Percentiles rank a stretch among this genome's conserved stretches.
phyloP scores from a whole-genome alignment of 2,797 vertebrate genomes.

The Manis crassicaudata region DNA sequence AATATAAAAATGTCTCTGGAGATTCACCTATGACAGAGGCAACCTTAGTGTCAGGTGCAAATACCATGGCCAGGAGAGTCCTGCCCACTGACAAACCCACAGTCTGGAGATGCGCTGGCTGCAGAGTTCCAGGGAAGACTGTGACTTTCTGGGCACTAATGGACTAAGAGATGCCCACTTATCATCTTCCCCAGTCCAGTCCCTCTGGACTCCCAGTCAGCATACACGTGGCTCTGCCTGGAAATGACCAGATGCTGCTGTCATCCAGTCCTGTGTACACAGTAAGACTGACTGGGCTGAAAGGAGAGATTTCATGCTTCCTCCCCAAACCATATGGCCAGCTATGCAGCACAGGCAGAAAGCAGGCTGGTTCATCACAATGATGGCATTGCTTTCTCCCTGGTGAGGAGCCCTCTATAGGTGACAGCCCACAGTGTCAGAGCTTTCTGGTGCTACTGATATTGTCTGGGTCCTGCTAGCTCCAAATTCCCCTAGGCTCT shows the following conservation, averaged over 20 bases:
- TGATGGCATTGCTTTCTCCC: not conserved
- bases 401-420: not conserved
- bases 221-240: not conserved
- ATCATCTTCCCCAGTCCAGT: not conserved
- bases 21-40: not conserved
- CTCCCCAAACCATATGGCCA: constrained; percentile 15
- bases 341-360: not conserved
- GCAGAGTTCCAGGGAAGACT: not conserved
- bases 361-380: not conserved
- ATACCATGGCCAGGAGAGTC: not conserved
- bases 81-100: not conserved
- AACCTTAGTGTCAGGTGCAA: not conserved
- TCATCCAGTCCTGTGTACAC: not conserved
- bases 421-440: not conserved
- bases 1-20: not conserved
- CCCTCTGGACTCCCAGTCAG: not conserved
- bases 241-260: constrained; percentile 12
- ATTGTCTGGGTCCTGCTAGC: not conserved
- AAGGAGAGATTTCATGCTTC: not conserved
- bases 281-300: not conserved
- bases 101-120: not conserved
- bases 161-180: not conserved
- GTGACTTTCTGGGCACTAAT: not conserved
- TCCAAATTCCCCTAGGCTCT: not conserved
- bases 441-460: not conserved